Base-by-base conservation (phyloP, 2,888 invertebrate genomes). In the Rhorus exstirpatorius region DNA sequence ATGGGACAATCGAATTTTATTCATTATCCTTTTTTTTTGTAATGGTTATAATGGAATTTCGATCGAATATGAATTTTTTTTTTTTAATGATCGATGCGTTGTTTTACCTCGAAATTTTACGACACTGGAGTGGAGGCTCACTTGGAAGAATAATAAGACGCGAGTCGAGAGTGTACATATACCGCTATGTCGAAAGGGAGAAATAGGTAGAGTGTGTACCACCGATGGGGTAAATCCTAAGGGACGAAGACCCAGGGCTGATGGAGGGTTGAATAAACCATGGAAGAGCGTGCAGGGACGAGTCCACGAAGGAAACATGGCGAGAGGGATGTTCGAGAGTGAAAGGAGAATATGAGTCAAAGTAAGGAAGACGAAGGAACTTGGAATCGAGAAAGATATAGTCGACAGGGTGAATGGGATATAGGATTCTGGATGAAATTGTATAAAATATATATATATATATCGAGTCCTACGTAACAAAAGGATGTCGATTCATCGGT, bases 251-350 rank as follows among this genome's bases (percentile, higher is more conserved):
- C 79, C 81, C 79, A 67, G 77, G 77, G 26, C 78, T 84, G 85
- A 85, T 85, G 84, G 85, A 85, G 83, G 84, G 85, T 85, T 85
- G 85, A 85, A 85, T 85, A 85, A 85, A 85, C 84, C 85, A 85
- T 85, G 53, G 85, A 85, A 79, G 83, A 83, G 76, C 83, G 83
- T 74, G 83, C 80, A 77, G 80, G 80, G 71, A 71, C 63, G 74
- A 60, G 68, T 8, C 63, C 51, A 31, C 14, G 58, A 44, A 38
- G 77, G 53, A 68, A 55, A 65, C 51, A 17, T n/a, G 24, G 44
- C 24, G 58, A 68, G 26, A 8, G 61, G 53, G 49, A 19, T 41
- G 63, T 35, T 19, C 41, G 67, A 55, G 68, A 35, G 70, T 31
- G 21, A 26, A 31, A 55, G 68, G 53, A 46, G 41, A 38, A 44